phyloP scores from a whole-genome alignment of 2,888 invertebrate genomes.

The Bursaphelenchus okinawaensis region DNA sequence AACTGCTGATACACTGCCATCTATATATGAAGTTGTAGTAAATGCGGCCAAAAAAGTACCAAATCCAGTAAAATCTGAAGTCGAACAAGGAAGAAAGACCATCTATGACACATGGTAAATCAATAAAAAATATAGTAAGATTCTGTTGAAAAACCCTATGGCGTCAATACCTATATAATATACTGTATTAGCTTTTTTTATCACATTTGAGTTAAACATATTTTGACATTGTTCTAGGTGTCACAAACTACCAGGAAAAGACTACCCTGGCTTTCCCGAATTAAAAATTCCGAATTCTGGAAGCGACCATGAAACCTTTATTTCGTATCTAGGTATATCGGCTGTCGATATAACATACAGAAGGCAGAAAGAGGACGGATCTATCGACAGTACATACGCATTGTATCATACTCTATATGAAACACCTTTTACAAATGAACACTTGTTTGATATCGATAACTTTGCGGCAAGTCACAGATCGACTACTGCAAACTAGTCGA shows the following conservation, averaged over 20 bases:
- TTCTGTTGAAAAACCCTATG: no score
- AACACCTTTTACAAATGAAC: conserved; percentile 53
- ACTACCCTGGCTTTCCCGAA: conserved; percentile 24
- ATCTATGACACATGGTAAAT: conserved; percentile 53
- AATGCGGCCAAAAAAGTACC: conserved; percentile 58
- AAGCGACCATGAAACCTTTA: conserved; percentile 60
- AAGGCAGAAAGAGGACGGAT: conserved; percentile 12
- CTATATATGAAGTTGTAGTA: conserved; percentile 57
- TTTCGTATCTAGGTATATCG: conserved; percentile 61
- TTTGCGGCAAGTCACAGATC: conserved; percentile 31
- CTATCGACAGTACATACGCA: conserved; percentile 28
- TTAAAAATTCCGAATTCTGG: conserved; percentile 58
- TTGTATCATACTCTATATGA: conserved; percentile 56
- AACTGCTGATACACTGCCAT: conserved; percentile 51
- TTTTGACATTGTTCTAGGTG: not conserved
- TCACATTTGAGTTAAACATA: no score
- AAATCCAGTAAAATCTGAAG: conserved; percentile 42
- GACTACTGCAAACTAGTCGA: not conserved
- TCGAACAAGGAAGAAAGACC: conserved; percentile 31
- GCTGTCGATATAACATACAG: conserved; percentile 59
- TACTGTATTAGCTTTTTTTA: no score
- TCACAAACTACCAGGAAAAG: not conserved
- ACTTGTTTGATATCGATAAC: conserved; percentile 47
- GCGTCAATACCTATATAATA: no score
- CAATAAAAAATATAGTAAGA: not conserved